Base-by-base conservation (phyloP, 2,888 invertebrate species). In the Tachina grossa region DNA sequence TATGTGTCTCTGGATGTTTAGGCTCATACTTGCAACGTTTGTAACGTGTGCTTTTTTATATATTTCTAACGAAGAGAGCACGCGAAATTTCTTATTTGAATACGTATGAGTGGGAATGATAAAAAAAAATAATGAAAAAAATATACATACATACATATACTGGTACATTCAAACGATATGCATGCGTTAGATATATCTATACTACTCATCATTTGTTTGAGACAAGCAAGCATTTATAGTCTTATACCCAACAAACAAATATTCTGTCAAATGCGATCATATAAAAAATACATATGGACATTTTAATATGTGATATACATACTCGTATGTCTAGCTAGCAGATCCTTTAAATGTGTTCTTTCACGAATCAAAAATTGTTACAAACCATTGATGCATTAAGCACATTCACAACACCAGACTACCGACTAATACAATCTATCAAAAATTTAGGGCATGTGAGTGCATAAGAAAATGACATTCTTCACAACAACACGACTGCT, bases 51-150 rank as follows among this genome's bases (percentile, higher is more conserved):
- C 14, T 39, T 61, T n/a, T 16, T 31, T 6, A 49, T 13, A 31
- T 57, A 49, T 74, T 61, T 61, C 14, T 43, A 19, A 75, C n/a
- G 63, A 82, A 47, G 75, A 81, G 81, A 81, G 53, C 49, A 75
- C 39, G 59, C 51, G 61, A 76, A 65, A 45, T 61, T 43, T 57
- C 68, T 75, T 68, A 80, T 80, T 80, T 57, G 72, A 57, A 81
- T 77, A 71, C 16, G 57, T 83, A 51, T 68, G 69, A 57, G 55
- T 16, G 14, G 16, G 47, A 45, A 61, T 10, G 53, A 59, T 31
- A 6, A 66, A 47, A 39, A 66, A n/a, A 53, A 63, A n/a, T 41
- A 66, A 68, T 43, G 16, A 78, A 61, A 47, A 66, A 16, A 76
- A 4, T n/a, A n/a, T n/a, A n/a, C n/a, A n/a, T n/a, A n/a, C 4